Conservation (phyloP, 2,113 vertebrate genomes). For the Meleagris gallopavo region DNA sequence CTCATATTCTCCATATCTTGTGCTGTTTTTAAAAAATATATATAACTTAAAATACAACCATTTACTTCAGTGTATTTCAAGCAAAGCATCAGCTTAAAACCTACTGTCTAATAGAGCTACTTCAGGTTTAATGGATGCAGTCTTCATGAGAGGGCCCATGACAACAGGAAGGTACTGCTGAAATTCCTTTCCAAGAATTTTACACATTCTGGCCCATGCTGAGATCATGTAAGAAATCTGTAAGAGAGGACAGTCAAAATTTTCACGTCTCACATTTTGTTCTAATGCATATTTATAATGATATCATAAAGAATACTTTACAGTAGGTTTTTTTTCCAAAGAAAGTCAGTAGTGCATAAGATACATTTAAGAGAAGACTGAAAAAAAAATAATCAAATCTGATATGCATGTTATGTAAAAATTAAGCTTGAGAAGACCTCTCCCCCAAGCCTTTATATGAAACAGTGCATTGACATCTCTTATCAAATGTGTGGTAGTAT, state of each 20-base stretch:
- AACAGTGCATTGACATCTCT: not conserved
- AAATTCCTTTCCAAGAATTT: slow-evolving; percentile 98
- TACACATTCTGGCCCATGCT: slow-evolving; percentile 99
- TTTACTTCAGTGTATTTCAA: not conserved
- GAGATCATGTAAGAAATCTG: slow-evolving; percentile 99
- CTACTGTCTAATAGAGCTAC: slow-evolving; percentile 97
- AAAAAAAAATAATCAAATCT: not conserved
- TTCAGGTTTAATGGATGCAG: slow-evolving; percentile 97
- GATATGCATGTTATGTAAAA: not conserved
- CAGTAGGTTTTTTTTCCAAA: not conserved
- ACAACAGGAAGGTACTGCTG: slow-evolving; percentile 99
- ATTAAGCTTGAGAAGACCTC: not conserved
- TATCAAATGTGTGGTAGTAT: not conserved
- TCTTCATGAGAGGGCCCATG: slow-evolving; percentile 99
- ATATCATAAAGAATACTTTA: not conserved
- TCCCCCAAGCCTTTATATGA: not conserved
- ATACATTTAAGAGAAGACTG: not conserved
- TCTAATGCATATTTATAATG: not conserved
- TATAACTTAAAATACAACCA: not conserved
- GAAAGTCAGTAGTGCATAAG: not conserved
- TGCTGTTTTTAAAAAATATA: slow-evolving; percentile 74
- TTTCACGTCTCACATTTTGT: not conserved
- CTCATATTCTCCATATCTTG: slow-evolving; percentile 99
- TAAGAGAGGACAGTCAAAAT: not conserved
- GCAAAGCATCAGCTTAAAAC: slow-evolving; percentile 50